Evolutionary conservation across 1,140 invertebrate genomes (phyloP), one percentile per base, ranked within the genome.

Genomic region (Tetragnatha versicolor): DNA sequence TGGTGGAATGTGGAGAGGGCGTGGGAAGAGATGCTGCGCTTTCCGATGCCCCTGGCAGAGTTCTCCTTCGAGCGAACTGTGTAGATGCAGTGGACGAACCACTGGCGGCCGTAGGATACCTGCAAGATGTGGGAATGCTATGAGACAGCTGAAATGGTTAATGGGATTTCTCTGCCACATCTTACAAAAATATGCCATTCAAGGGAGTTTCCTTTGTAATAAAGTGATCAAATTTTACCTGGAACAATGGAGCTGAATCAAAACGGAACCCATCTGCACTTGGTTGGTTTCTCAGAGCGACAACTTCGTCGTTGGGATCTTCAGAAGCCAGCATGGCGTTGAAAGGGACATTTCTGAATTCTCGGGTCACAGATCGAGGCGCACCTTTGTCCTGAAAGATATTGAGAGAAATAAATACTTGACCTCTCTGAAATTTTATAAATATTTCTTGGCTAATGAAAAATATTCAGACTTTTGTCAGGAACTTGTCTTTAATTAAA

Each of bases 71-170:
- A 84, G 25, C 82, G 81, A 5, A 87, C 80, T 29, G 84, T 84
- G 77, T 86, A 87, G 49, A 87, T 85, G 33, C 83, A 83, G 63
- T 87, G 86, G 1, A 87, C 73, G 66, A 85, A 87, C 86, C 86
- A 87, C 60, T 86, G 85, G 17, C 84, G 81, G 4, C 84, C 85
- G 42, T 81, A 66, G n/a, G 85, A 84, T 27, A 83, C 83, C 85
- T 86, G 75, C 25, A 37, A 27, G n/a, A n/a, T n/a, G n/a, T n/a
- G n/a, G n/a, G n/a, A n/a, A n/a, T n/a, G n/a, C n/a, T n/a, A n/a
- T n/a, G n/a, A n/a, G n/a, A n/a, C n/a, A n/a, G n/a, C n/a, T n/a
- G n/a, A n/a, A n/a, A n/a, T n/a, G n/a, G n/a, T n/a, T n/a, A n/a
- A n/a, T n/a, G n/a, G n/a, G n/a, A n/a, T n/a, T n/a, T n/a, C n/a